Conservation (phyloP, 2,888 invertebrate genomes). For the Plebejus melissa region DNA sequence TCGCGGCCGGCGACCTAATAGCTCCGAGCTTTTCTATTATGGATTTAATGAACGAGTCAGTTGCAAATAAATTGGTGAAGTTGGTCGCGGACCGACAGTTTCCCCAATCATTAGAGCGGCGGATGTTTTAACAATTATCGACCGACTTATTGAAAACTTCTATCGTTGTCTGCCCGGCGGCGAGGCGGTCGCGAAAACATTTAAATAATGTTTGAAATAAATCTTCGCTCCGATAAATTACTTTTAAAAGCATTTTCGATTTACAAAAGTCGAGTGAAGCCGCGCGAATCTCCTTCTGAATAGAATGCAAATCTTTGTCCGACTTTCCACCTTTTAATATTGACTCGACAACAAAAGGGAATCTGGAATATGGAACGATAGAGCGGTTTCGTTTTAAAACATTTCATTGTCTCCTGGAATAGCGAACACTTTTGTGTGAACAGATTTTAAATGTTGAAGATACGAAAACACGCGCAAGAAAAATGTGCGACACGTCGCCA, state of each 20-base stretch:
- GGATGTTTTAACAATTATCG: conserved; percentile 27
- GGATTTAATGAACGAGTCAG: conserved; percentile 35
- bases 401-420: conserved; percentile 30
- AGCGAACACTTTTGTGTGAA: conserved; percentile 35
- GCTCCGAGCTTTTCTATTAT: conserved; percentile 41
- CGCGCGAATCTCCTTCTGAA: background rate
- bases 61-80: conserved; percentile 31
- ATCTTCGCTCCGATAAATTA: background rate
- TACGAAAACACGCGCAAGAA: conserved; percentile 36
- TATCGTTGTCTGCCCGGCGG: background rate
- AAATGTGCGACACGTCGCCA: conserved; percentile 44
- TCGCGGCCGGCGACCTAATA: conserved; percentile 46
- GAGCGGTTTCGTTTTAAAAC: conserved; percentile 18
- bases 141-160: conserved; percentile 7
- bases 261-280: conserved; percentile 6
- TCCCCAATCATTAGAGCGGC: conserved; percentile 15
- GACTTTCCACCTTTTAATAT: conserved; percentile 16
- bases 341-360: conserved; percentile 18
- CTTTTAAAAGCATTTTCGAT: conserved; percentile 7
- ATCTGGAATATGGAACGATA: conserved; percentile 23
- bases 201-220: background rate
- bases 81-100: conserved; percentile 5
- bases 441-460: conserved; percentile 36
- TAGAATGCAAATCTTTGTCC: conserved; percentile 11
- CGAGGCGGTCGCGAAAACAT: background rate